phyloP scores from a whole-genome alignment of 23 tunicate genomes.

The Clavelina lepadiformis region DNA sequence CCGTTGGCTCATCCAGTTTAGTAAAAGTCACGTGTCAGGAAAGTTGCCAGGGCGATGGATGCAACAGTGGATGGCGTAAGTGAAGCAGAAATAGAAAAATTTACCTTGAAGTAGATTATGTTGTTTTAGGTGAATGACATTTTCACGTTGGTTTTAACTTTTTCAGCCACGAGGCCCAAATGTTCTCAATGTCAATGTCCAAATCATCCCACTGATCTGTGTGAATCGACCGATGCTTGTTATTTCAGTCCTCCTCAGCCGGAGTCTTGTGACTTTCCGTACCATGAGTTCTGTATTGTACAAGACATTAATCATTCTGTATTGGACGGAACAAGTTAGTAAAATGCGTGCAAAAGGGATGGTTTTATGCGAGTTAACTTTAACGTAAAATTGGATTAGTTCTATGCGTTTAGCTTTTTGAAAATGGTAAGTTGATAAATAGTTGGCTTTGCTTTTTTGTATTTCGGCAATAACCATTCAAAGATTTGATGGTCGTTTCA shows the following conservation, averaged over 20 bases:
- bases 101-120: neutral
- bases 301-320: conserved; percentile 4
- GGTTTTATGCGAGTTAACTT: too few relatives aligned
- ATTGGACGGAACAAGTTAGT: too few relatives aligned
- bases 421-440: conserved; percentile 1
- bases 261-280: neutral
- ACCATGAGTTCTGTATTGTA: neutral
- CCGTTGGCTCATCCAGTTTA: conserved; percentile 3
- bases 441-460: neutral
- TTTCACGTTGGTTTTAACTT: neutral
- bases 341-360: too few relatives aligned
- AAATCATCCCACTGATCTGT: too few relatives aligned
- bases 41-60: conserved; percentile 22
- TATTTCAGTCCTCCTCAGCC: conserved; percentile 7
- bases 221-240: neutral
- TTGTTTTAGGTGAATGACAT: neutral
- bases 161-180: conserved; percentile 10
- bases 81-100: neutral
- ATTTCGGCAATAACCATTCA: neutral
- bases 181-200: conserved; percentile 18
- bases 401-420: too few relatives aligned
- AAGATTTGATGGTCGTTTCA: neutral
- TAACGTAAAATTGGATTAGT: too few relatives aligned
- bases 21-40: conserved; percentile 8
- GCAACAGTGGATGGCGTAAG: conserved; percentile 40